Evolutionary conservation across 35 echinoderm and acorn worm genomes (phyloP), one percentile per base, ranked within the genome.

Genomic region (Hemicentrotus pulcherrimus): DNA sequence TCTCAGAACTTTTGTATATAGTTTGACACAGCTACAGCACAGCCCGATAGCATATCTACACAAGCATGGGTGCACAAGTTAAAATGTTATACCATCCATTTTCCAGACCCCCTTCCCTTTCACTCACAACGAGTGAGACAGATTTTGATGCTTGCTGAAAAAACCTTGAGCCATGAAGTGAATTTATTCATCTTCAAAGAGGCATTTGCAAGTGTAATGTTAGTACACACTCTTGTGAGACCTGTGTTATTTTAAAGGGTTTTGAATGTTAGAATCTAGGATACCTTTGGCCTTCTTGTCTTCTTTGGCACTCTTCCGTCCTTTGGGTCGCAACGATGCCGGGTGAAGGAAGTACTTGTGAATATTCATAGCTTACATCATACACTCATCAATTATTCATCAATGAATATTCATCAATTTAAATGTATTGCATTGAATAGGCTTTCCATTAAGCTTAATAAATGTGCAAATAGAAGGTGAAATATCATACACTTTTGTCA

Each of bases 301-400:
- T 78, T 78, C 65, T 78, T 78, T 78, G 65, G 65, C 65, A 78
- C 65, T 78, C 65, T 78, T 78, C 65, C 19, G n/a, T 78, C 22
- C 65, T 78, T 28, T 24, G 65, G 22, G 65, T 78, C 0, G 65
- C 65, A 78, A 0, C 65, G 28, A 78, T 24, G n/a, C n/a, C n/a
- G 65, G 24, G n/a, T 78, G 22, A 78, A 78, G 65, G 65, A 78
- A n/a, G n/a, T 28, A 4, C 65, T 78, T 22, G n/a, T 78, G 65
- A 78, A 78, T 78, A 78, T 78, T 78, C 65, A 78, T 28, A 30
- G n/a, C 65, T n/a, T 28, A 55, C 50, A 78, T 78, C 28, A 78
- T 28, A n/a, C 65, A 78, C 65, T 78, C 19, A 28, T 78, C 19
- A 22, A 78, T 78, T n/a, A 78, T 78, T n/a, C 65, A 70, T 70